A percentile compares a stretch with the other conserved stretches of the same genome.
phyloP scores from a whole-genome alignment of 2,113 vertebrate genomes.

The Tor tambroides region DNA sequence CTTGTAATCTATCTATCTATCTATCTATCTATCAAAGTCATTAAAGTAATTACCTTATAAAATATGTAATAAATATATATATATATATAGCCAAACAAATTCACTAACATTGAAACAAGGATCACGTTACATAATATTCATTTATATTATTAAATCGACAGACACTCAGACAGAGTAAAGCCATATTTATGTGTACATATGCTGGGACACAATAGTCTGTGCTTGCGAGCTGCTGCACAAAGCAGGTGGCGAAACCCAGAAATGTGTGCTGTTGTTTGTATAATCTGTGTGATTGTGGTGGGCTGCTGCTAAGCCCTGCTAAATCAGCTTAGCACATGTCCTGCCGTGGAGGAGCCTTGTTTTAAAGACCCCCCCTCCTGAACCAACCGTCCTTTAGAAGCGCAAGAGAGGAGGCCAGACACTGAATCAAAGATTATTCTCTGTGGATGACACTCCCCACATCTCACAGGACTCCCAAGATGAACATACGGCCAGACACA shows the following conservation, averaged over 20 bases:
- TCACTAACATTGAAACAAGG: neutral
- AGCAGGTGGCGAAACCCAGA: constrained; percentile 61
- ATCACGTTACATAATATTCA: neutral
- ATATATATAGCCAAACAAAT: neutral
- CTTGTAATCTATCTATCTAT: no score
- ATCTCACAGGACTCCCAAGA: constrained; percentile 20
- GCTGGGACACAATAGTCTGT: constrained; percentile 34
- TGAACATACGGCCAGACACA: constrained; percentile 11
- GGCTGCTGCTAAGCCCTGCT: constrained; percentile 76
- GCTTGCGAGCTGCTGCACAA: constrained; percentile 68
- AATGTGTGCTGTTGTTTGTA: constrained; percentile 75
- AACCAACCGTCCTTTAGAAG: constrained; percentile 57
- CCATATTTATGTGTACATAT: constrained; percentile 58
- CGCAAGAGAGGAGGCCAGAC: constrained; percentile 5
- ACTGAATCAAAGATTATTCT: constrained; percentile 55
- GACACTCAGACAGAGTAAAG: neutral
- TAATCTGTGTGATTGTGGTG: constrained; percentile 78
- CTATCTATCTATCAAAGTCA: neutral
- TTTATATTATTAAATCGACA: neutral
- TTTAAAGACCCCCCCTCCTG: constrained; percentile 70
- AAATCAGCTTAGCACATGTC: constrained; percentile 82
- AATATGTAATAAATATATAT: neutral
- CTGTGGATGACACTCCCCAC: constrained; percentile 29
- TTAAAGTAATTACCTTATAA: neutral
- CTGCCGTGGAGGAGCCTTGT: constrained; percentile 78